These are phyloP conservation scores for Onychostruthus taczanowskii DNA, from an alignment of 2,113 vertebrate genomes.

Conservation along the genomic window DNA sequence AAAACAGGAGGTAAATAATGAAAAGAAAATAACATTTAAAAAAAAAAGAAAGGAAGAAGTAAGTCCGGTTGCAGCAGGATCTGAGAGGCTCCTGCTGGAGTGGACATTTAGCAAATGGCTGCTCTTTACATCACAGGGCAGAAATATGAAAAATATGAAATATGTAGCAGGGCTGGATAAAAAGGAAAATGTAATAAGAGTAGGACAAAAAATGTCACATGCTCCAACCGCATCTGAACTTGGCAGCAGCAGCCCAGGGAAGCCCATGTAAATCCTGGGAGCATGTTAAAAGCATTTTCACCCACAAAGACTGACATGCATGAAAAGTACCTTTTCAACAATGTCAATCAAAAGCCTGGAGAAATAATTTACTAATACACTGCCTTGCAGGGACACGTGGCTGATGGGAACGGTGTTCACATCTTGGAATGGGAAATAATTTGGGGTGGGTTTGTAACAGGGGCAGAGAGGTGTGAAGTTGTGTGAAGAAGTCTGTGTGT, in stretches of 20 bases:
- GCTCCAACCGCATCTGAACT: constrained; percentile 40
- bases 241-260: constrained; percentile 60
- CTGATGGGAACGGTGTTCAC: not conserved
- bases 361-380: constrained; percentile 19
- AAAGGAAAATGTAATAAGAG: constrained; percentile 45
- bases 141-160: constrained; percentile 59
- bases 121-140: constrained; percentile 34
- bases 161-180: not conserved
- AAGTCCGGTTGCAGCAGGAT: not conserved
- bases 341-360: constrained; percentile 31
- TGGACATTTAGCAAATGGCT: not conserved
- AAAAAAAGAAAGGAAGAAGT: not conserved
- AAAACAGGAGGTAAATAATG: not conserved
- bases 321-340: constrained; percentile 52
- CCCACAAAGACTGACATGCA: constrained; percentile 9
- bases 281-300: constrained; percentile 62
- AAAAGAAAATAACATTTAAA: not conserved
- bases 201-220: constrained; percentile 50
- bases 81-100: not conserved
- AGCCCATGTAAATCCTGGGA: constrained; percentile 60
- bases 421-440: not conserved
- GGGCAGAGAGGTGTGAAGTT: not conserved
- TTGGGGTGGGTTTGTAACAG: not conserved
- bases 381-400: not conserved
- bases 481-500: not conserved